Conservation (phyloP, 1,140 invertebrate genomes). For the Steinernema feltiae region DNA sequence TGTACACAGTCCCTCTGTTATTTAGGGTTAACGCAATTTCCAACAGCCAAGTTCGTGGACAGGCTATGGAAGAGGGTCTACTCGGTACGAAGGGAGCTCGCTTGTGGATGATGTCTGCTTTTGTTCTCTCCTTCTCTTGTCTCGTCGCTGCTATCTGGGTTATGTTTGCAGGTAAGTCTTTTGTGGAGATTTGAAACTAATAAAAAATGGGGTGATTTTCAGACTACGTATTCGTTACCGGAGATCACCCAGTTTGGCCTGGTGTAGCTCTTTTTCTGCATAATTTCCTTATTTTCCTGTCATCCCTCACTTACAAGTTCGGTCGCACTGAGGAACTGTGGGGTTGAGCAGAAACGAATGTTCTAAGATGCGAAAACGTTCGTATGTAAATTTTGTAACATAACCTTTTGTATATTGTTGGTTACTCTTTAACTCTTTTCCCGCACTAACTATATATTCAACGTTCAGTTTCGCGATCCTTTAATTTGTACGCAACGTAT, state of each 20-base stretch:
- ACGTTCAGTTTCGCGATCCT: neutral
- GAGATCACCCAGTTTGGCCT: constrained; percentile 50
- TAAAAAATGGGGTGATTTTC: constrained; percentile 83
- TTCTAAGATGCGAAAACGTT: too few species aligned
- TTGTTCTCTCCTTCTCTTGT: constrained; percentile 87
- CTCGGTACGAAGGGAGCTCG: constrained; percentile 77
- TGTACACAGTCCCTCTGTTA: constrained; percentile 23
- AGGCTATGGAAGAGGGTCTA: constrained; percentile 77
- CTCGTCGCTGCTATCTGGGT: constrained; percentile 93
- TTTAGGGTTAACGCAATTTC: constrained; percentile 86
- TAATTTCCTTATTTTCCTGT: constrained; percentile 86
- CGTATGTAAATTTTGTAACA: neutral
- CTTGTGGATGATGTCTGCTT: constrained; percentile 91
- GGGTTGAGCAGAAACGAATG: constrained; percentile 43
- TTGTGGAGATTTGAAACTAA: constrained; percentile 66
- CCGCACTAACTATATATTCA: neutral
- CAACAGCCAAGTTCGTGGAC: constrained; percentile 82
- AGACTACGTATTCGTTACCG: constrained; percentile 45
- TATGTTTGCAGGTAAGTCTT: constrained; percentile 70
- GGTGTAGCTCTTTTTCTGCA: constrained; percentile 84
- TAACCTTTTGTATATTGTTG: too few species aligned
- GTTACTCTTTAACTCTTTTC: neutral
- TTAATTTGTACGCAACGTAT: too few species aligned
- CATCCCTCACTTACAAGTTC: constrained; percentile 84
- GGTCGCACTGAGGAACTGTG: constrained; percentile 77